Percentiles rank a stretch among this genome's conserved stretches.
Conservation (phyloP, 2,888 invertebrate genomes). For the Branchinecta sandiegonensis region DNA sequence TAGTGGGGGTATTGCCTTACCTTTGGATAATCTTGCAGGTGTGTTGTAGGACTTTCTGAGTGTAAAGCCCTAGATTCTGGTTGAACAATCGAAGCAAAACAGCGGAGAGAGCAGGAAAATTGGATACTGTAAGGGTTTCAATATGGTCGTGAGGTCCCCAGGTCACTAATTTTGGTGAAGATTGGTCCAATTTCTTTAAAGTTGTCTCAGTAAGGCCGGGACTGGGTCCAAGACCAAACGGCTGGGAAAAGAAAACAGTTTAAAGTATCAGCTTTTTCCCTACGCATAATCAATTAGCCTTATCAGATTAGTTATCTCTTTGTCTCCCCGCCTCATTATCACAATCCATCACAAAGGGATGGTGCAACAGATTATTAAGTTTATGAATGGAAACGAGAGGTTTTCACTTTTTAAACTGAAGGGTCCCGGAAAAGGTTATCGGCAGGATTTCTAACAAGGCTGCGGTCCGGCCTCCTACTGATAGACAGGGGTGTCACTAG, state of each 20-base stretch:
- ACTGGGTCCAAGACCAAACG: constrained; percentile 2
- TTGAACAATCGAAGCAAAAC: constrained; percentile 11
- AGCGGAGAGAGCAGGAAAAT: background rate
- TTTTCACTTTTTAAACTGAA: too few relatives aligned
- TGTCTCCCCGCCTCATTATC: too few relatives aligned
- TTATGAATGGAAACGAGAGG: too few relatives aligned
- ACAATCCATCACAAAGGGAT: too few relatives aligned
- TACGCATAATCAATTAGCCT: too few relatives aligned
- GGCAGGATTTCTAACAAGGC: too few relatives aligned
- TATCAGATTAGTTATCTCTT: too few relatives aligned
- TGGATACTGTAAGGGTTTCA: background rate
- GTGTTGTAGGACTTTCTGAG: background rate
- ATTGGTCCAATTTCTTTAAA: background rate
- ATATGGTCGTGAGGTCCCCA: constrained; percentile 13
- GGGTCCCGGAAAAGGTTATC: too few relatives aligned
- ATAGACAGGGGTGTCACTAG: too few relatives aligned
- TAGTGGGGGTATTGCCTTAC: background rate
- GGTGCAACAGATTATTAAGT: too few relatives aligned
- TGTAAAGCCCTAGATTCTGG: background rate
- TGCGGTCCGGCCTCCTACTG: too few relatives aligned
- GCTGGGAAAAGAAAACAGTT: background rate
- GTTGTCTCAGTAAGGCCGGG: background rate
- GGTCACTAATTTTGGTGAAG: background rate
- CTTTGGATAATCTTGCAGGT: constrained; percentile 1
- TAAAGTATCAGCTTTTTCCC: too few relatives aligned